A percentile compares a stretch with the other conserved stretches of the same genome.
Evolutionary conservation across 2,888 invertebrate genomes (phyloP).

Genomic region (Tachina fera): DNA sequence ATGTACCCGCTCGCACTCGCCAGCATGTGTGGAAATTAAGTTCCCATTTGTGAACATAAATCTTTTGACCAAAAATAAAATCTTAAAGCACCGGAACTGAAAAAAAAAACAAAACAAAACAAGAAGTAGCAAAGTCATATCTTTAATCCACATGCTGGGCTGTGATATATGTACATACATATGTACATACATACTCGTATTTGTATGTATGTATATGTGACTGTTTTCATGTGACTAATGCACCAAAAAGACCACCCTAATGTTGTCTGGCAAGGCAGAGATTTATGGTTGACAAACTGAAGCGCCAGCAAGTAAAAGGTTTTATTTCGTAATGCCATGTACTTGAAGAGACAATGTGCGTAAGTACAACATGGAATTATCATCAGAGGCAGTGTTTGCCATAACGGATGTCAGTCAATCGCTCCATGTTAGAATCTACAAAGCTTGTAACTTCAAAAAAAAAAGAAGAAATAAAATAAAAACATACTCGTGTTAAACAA

Average conservation of each 20-base stretch:
- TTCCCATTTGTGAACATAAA: constrained; percentile 76
- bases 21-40: constrained; percentile 58
- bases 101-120: constrained; percentile 70
- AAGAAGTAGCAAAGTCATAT: constrained; percentile 38
- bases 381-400: constrained; percentile 22
- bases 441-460: constrained; percentile 38
- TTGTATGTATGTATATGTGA: neutral
- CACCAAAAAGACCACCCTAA: constrained; percentile 58
- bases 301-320: constrained; percentile 51
- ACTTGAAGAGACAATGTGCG: constrained; percentile 31
- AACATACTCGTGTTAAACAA: constrained; percentile 16
- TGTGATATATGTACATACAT: constrained; percentile 23
- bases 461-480: constrained; percentile 1
- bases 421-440: neutral
- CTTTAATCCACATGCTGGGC: constrained; percentile 62
- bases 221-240: neutral
- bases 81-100: constrained; percentile 78
- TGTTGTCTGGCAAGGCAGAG: constrained; percentile 54
- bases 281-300: constrained; percentile 67
- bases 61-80: constrained; percentile 73
- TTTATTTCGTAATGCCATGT: constrained; percentile 40
- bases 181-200: neutral
- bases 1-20: constrained; percentile 20
- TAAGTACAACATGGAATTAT: constrained; percentile 32
- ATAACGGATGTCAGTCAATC: constrained; percentile 62